A percentile compares a stretch with the other conserved stretches of the same genome.
These are phyloP conservation scores for Tuberolachnus salignus DNA, from an alignment of 2,888 invertebrate species.

Conservation along the genomic window DNA sequence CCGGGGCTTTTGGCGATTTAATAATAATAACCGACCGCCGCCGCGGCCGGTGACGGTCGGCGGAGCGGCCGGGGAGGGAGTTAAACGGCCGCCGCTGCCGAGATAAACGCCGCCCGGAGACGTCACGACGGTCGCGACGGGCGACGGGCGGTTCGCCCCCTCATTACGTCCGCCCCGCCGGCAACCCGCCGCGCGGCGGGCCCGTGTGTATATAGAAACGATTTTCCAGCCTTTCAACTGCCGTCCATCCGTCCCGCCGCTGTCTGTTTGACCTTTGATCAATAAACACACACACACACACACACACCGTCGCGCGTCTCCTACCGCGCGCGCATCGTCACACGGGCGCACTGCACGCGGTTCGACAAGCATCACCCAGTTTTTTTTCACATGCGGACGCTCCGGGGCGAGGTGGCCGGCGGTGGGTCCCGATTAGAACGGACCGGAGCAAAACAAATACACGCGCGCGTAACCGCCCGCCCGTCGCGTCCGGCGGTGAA, in stretches of 20 bases:
- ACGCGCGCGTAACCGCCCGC: no score
- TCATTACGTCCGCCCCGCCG: not conserved
- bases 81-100: slow-evolving; percentile 13
- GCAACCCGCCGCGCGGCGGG: not conserved
- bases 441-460: no score
- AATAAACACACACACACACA: not conserved
- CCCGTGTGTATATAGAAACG: slow-evolving; percentile 15
- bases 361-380: no score
- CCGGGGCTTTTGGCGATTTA: slow-evolving; percentile 21
- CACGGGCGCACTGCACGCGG: no score
- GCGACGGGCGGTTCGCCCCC: not conserved
- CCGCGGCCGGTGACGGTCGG: not conserved
- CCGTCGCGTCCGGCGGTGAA: no score
- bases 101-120: slow-evolving; percentile 34
- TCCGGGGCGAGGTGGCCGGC: no score
- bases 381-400: no score
- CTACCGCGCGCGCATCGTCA: no score
- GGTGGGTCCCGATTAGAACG: no score
- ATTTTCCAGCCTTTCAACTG: slow-evolving; percentile 44
- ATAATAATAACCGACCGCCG: slow-evolving; percentile 16
- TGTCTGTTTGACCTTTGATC: slow-evolving; percentile 51
- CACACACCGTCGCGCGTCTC: not conserved
- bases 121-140: not conserved
- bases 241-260: slow-evolving; percentile 30
- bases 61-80: not conserved